Conservation (phyloP, 92 coral and sea anemone species). For the Paramuricea clavata region DNA sequence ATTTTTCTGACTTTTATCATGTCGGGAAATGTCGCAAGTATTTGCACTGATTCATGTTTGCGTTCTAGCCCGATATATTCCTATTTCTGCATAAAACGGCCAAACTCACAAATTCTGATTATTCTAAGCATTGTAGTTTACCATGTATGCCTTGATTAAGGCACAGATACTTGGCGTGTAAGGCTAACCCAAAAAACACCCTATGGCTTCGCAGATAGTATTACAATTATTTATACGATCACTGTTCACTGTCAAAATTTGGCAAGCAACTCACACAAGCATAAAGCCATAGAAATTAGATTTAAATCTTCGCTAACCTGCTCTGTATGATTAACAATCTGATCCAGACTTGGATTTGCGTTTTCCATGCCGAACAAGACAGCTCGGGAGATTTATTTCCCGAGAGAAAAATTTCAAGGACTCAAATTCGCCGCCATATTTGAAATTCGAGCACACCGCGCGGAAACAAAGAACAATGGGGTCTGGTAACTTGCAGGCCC, state of each 20-base stretch:
- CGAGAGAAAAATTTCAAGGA: constrained; percentile 27
- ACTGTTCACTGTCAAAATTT: constrained; percentile 4
- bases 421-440: constrained; percentile 58
- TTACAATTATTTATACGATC: neutral
- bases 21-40: neutral
- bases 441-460: constrained; percentile 27
- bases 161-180: neutral
- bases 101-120: neutral
- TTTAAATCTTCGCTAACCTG: constrained; percentile 28
- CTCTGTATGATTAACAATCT: constrained; percentile 36
- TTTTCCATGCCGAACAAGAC: constrained; percentile 34
- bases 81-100: neutral
- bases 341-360: constrained; percentile 39
- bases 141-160: neutral
- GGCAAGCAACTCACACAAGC: neutral
- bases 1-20: neutral
- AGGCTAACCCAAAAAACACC: neutral
- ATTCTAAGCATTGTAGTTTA: neutral
- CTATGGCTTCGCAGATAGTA: neutral
- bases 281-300: neutral
- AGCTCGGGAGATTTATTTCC: constrained; percentile 25
- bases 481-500: constrained; percentile 5
- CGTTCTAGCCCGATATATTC: neutral
- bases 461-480: constrained; percentile 17
- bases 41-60: neutral